Evolutionary conservation across 2,113 vertebrate genomes (phyloP).

Genomic region (Carollia perspicillata): DNA sequence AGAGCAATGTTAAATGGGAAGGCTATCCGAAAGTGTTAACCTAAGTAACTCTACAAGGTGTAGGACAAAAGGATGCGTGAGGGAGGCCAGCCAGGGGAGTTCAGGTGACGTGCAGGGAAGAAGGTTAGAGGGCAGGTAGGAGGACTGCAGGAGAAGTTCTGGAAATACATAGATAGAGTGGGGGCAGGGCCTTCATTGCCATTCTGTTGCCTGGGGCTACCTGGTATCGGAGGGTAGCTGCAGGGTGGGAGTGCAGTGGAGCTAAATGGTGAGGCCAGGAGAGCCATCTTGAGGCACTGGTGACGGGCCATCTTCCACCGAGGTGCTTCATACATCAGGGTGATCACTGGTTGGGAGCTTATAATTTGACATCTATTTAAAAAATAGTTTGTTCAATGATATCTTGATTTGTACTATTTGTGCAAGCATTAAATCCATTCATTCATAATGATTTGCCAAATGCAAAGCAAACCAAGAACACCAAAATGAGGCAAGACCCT

Average conservation of each 20-base stretch:
- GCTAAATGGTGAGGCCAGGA: background rate
- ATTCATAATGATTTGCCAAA: background rate
- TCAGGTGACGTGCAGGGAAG: background rate
- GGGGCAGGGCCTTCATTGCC: background rate
- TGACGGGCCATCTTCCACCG: background rate
- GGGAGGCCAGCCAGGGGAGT: background rate
- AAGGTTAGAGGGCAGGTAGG: too few relatives aligned
- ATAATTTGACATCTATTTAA: background rate
- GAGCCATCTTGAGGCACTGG: background rate
- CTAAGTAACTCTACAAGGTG: background rate
- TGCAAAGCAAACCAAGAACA: background rate
- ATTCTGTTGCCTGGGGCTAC: background rate
- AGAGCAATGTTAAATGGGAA: background rate
- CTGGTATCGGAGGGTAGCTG: background rate
- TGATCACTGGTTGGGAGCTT: background rate
- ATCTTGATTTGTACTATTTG: background rate
- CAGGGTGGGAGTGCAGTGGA: background rate
- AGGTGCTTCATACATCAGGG: background rate
- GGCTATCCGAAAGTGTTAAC: background rate
- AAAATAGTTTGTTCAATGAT: background rate
- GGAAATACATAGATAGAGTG: background rate
- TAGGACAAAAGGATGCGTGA: background rate
- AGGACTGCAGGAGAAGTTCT: background rate
- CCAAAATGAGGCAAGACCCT: background rate
- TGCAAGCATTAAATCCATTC: background rate